phyloP scores from a whole-genome alignment of 2,113 vertebrate genomes.

The Pimephales promelas region DNA sequence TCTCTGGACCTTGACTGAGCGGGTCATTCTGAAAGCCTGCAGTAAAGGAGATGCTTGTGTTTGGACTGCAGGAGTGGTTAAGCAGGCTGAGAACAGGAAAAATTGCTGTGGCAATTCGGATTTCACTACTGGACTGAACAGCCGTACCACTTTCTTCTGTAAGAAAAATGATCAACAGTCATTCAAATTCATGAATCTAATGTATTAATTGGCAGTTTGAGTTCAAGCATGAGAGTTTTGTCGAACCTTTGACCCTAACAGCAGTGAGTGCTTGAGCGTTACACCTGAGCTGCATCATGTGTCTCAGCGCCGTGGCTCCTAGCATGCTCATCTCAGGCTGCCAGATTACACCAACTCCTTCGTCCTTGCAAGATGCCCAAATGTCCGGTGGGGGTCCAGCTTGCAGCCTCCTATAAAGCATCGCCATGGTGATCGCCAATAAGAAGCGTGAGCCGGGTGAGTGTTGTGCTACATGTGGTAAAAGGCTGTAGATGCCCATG shows the following conservation, averaged over 20 bases:
- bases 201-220: background rate
- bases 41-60: slow-evolving; percentile 83
- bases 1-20: background rate
- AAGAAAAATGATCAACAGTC: background rate
- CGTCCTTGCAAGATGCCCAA: slow-evolving; percentile 39
- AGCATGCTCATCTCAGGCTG: slow-evolving; percentile 69
- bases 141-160: slow-evolving; percentile 65
- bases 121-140: slow-evolving; percentile 76
- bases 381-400: slow-evolving; percentile 56
- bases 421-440: slow-evolving; percentile 77
- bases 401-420: slow-evolving; percentile 77
- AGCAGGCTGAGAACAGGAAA: slow-evolving; percentile 90
- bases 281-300: slow-evolving; percentile 88
- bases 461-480: slow-evolving; percentile 81
- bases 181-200: background rate
- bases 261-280: slow-evolving; percentile 86
- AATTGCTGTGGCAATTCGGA: slow-evolving; percentile 86
- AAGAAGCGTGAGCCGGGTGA: slow-evolving; percentile 81
- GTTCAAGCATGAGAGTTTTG: background rate
- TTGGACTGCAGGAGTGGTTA: slow-evolving; percentile 93
- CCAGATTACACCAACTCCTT: slow-evolving; percentile 18
- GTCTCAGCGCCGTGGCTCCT: slow-evolving; percentile 85
- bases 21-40: slow-evolving; percentile 67
- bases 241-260: slow-evolving; percentile 71
- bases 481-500: slow-evolving; percentile 79